phyloP scores from a whole-genome alignment of 2,113 vertebrate species.

The Epinephelus lanceolatus region DNA sequence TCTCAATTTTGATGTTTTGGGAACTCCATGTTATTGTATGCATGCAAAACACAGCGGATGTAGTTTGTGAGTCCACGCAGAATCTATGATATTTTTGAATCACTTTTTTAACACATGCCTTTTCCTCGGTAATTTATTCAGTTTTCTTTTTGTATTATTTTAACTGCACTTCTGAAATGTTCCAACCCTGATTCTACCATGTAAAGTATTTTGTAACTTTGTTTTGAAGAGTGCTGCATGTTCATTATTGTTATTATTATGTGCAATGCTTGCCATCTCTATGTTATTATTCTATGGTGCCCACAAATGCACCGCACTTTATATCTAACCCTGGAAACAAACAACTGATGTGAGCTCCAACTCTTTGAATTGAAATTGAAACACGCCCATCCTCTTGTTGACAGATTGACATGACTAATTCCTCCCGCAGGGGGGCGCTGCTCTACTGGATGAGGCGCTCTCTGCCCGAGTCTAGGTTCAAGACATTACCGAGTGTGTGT shows the following conservation, averaged over 20 bases:
- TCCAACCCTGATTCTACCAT: not conserved
- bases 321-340: not conserved
- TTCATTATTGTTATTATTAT: not conserved
- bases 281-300: not conserved
- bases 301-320: not conserved
- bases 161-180: not conserved
- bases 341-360: not conserved
- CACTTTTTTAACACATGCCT: too few relatives aligned
- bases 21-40: too few relatives aligned
- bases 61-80: too few relatives aligned
- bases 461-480: slow-evolving; percentile 47
- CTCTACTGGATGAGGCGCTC: slow-evolving; percentile 9
- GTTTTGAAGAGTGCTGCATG: too few relatives aligned
- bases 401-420: slow-evolving; percentile 68
- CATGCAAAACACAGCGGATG: too few relatives aligned
- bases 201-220: not conserved
- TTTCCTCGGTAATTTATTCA: too few relatives aligned
- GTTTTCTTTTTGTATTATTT: not conserved
- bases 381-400: slow-evolving; percentile 77
- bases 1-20: too few relatives aligned
- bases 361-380: slow-evolving; percentile 40
- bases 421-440: slow-evolving; percentile 71
- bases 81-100: too few relatives aligned
- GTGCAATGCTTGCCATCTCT: not conserved
- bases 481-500: slow-evolving; percentile 57